These are phyloP conservation scores for Adelphocoris suturalis DNA, from an alignment of 2,888 invertebrate genomes.

Conservation along the genomic window DNA sequence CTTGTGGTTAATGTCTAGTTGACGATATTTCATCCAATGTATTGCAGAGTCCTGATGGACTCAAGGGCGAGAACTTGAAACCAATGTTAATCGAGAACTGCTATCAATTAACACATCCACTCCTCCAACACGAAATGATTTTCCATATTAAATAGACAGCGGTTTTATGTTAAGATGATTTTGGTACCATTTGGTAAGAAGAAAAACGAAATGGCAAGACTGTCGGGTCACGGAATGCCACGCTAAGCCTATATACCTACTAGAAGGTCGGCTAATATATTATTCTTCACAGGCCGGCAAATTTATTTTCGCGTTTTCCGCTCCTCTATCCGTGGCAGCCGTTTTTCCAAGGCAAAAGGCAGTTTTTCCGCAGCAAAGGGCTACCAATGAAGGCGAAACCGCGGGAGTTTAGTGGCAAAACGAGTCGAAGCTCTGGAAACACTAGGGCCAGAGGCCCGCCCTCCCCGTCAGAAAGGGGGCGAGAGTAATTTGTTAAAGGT, in stretches of 20 bases:
- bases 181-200: no score
- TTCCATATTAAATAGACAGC: no score
- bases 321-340: neutral
- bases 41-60: no score
- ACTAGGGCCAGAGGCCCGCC: neutral
- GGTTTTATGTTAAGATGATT: no score
- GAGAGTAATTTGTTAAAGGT: slow-evolving; percentile 68
- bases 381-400: slow-evolving; percentile 52
- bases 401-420: slow-evolving; percentile 45
- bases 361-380: slow-evolving; percentile 43
- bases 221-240: neutral
- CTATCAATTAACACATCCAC: no score
- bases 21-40: no score
- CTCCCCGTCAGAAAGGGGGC: slow-evolving; percentile 39
- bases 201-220: no score
- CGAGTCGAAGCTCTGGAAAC: neutral
- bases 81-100: no score
- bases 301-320: slow-evolving; percentile 11
- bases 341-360: slow-evolving; percentile 31
- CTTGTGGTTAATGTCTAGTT: no score
- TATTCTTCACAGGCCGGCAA: neutral
- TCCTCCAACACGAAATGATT: no score
- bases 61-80: no score
- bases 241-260: neutral
- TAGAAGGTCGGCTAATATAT: neutral